Evolutionary conservation across 64 coral and sea anemone species (phyloP).

Genomic region (Pocillopora damicornis): DNA sequence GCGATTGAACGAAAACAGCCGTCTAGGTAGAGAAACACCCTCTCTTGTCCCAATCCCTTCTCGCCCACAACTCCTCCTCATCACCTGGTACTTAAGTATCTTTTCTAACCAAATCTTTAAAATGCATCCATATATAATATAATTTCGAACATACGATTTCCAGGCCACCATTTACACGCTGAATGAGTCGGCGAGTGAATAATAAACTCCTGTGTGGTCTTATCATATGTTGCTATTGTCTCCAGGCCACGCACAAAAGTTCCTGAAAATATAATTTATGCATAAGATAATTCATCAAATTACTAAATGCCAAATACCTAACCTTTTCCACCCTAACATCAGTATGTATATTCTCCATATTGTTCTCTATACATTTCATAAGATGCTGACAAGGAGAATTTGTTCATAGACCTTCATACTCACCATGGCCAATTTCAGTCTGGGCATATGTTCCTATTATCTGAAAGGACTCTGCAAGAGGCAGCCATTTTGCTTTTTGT

Average conservation of each 20-base stretch:
- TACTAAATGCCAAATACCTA: no score
- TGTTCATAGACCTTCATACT: neutral
- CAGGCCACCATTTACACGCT: conserved; percentile 96
- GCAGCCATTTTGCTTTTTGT: conserved; percentile 85
- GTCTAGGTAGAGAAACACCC: no score
- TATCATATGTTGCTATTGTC: conserved; percentile 91
- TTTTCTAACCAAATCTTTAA: neutral
- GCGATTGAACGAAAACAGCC: no score
- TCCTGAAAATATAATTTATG: conserved; percentile 31
- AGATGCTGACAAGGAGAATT: no score
- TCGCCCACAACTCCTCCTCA: no score
- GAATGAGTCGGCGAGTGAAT: conserved; percentile 71
- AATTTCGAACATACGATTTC: conserved; percentile 55
- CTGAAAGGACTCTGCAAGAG: conserved; percentile 60
- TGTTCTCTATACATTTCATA: no score
- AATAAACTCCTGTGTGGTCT: conserved; percentile 68
- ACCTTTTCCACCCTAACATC: no score
- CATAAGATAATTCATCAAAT: no score
- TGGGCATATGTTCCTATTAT: conserved; percentile 97
- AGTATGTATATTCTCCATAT: no score
- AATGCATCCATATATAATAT: neutral
- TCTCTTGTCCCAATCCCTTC: no score
- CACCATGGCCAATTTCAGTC: conserved; percentile 96
- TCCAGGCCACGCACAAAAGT: conserved; percentile 77
- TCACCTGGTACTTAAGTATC: no score